Base-by-base conservation (phyloP, 2,888 invertebrate species). In the Mesorhabditis spiculigera region DNA sequence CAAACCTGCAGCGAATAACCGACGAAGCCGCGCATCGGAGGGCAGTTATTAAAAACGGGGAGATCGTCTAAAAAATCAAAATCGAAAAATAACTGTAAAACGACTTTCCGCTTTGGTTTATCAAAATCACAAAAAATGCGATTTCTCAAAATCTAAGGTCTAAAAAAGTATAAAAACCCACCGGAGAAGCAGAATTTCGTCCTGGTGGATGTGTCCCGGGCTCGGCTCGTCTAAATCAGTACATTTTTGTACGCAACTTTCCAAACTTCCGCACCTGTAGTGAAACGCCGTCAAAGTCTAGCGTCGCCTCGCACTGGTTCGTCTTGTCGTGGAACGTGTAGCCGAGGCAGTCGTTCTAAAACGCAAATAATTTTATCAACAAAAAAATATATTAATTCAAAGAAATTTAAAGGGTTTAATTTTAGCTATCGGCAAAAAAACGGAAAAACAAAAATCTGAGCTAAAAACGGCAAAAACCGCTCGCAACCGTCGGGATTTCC, bases 1-100 rank as follows among this genome's bases (percentile, higher is more conserved):
- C n/a, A n/a, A 4, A 81, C 77, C 16, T 82, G 70, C 5, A 83
- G 75, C 4, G 76, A 75, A 65, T 82, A 82, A 70, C 83, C 83
- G n/a, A 81, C 75, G 78, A 85, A 85, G n/a, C 81, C 81, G 45
- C 85, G 71, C 67, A 85, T 83, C 45, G 80, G 80, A 6, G 78
- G 73, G 70, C 85, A 85, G 43, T 78, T 75, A 43, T 75, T 74
- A 75, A 85, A 85, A 5, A 82, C 78, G 5, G 80, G 70, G 61
- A 84, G 74, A 0, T 75, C 74, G 4, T 75, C 81, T 82, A 65
- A 64, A 75, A 64, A 16, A 44, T 6, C 16, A 28, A 44, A 43
- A 16, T 42, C 45, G 28, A 16, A 43, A 45, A 5, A 5, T 45
- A 45, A 16, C 6, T n/a, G 28, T n/a, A 63, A 45, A 65, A 16